Base-by-base conservation (phyloP, 1,140 invertebrate species). In the Lutraria rhynchaena region DNA sequence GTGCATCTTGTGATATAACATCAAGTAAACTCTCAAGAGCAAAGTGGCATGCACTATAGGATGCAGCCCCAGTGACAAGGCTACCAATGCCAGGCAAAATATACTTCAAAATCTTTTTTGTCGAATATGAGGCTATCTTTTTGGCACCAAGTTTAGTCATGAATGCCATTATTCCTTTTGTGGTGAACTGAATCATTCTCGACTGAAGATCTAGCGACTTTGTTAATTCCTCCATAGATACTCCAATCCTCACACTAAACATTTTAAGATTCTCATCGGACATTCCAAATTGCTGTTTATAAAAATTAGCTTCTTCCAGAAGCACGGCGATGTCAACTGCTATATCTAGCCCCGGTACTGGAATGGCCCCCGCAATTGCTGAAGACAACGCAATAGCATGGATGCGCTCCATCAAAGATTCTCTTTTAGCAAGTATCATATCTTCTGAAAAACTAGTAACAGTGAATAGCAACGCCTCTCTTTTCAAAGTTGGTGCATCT, bases 211-310 rank as follows among this genome's bases (percentile, higher is more conserved):
- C 13, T 9, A 27, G 3, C 31, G 3, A 27, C 31, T 9, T 27
- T 3, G 9, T 57, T 11, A 57, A 27, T 27, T 57, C 55, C 11
- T 57, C 22, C 9, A 17, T 4, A 13, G 55, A 27, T 29, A 57
- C 31, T 57, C 55, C 17, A 27, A 5, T 7, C 31, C 3, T 22
- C 2, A 29, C 27, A 24, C 27, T 33, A 17, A 67, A 60, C 57
- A 71, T 77, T 27, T 60, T 35, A 22, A 83, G 60, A 60, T 75
- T 49, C 17, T 83, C 57, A 9, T 46, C 35, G 24, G 37, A 33
- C 5, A 67, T 27, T 3, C 61, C 35, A 67, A 67, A 46, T 37
- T 67, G 61, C 17, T 31, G 22, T 11, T 24, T 19, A n/a, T 49
- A 69, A 29, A 22, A 24, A 13, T 29, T 15, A n/a, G 49, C 24